Evolutionary conservation across 2,113 vertebrate genomes (phyloP).

Genomic region (Halichoerus grypus): DNA sequence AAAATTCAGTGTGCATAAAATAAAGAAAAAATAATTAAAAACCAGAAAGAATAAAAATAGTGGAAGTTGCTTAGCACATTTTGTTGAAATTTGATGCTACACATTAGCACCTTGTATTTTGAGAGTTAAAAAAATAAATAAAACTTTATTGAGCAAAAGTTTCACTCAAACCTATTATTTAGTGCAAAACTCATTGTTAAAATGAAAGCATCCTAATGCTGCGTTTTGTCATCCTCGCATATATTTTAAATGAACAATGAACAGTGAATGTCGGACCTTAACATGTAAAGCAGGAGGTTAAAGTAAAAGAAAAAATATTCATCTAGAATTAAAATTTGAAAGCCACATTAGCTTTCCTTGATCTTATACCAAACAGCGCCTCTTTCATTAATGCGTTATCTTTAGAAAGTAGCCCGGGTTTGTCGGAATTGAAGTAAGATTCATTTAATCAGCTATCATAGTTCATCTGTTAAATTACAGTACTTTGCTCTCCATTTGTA

Average conservation of each 20-base stretch:
- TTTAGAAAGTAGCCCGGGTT: conserved; percentile 77
- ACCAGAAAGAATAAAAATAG: not conserved
- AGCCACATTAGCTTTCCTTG: conserved; percentile 67
- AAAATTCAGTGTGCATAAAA: not conserved
- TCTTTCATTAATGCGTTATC: conserved; percentile 79
- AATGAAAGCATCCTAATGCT: not conserved
- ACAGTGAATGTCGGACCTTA: conserved; percentile 55
- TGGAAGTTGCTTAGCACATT: not conserved
- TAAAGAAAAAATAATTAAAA: not conserved
- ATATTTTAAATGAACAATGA: conserved; percentile 16
- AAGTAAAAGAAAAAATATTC: conserved; percentile 63
- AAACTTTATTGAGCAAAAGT: conserved; percentile 10
- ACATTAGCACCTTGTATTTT: not conserved
- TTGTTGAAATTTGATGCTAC: not conserved
- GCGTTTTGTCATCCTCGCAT: not conserved
- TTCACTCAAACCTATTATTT: not conserved
- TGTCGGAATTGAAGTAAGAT: conserved; percentile 83
- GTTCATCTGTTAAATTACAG: conserved; percentile 85
- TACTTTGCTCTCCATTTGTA: conserved; percentile 85
- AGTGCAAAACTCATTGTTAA: conserved; percentile 53
- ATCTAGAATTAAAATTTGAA: conserved; percentile 77
- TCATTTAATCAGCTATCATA: conserved; percentile 82
- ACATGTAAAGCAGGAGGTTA: conserved; percentile 72
- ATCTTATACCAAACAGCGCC: conserved; percentile 68
- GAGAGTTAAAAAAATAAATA: not conserved